Percentiles rank a stretch among this genome's conserved stretches.
Evolutionary conservation across 1,140 invertebrate species (phyloP).

Genomic region (Triops cancriformis): DNA sequence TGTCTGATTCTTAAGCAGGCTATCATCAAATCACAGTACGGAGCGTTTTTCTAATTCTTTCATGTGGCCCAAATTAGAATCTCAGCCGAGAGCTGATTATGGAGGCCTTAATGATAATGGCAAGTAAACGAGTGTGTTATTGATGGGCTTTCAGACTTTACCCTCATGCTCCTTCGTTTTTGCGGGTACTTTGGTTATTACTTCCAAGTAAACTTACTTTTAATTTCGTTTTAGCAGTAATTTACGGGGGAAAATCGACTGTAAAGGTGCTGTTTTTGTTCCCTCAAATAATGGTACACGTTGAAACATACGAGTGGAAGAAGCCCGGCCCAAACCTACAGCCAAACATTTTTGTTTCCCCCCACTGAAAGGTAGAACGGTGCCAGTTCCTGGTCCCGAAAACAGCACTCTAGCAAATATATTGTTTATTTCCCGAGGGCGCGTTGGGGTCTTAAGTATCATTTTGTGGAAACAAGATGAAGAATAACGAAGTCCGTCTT

Average conservation of each 20-base stretch:
- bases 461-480: background rate
- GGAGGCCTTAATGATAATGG: background rate
- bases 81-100: background rate
- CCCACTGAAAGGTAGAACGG: no score
- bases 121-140: slow-evolving; percentile 7
- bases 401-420: background rate
- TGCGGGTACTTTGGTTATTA: background rate
- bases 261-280: no score
- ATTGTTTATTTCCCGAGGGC: background rate
- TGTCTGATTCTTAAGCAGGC: no score
- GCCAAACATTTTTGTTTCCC: no score
- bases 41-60: no score
- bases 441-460: background rate
- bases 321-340: no score
- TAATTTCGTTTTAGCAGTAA: slow-evolving; percentile 2
- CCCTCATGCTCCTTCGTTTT: background rate
- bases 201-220: background rate
- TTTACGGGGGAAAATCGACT: background rate
- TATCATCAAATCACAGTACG: no score
- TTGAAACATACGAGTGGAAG: no score
- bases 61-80: no score
- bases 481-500: background rate
- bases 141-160: background rate
- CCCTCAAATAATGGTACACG: no score
- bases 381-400: no score